Evolutionary conservation across 2,888 invertebrate species (phyloP), one percentile per base, ranked within the genome.

Genomic region (Apocheima hispidaria): DNA sequence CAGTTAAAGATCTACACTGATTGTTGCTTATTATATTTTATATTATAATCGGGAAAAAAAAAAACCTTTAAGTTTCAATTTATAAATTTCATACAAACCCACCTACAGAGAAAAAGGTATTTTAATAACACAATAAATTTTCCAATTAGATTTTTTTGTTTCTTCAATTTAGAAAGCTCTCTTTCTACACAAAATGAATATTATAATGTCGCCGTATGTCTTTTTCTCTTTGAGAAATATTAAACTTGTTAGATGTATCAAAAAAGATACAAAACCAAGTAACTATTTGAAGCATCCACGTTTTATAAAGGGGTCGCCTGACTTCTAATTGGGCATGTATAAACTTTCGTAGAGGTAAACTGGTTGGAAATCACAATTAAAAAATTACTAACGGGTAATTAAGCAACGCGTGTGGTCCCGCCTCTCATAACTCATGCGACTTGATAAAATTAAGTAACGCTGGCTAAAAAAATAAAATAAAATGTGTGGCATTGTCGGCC

Each of bases 391-490:
- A 83, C 79, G 80, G 81, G 82, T 89, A 90, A 91, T 90, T 89
- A 91, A 83, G 73, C 87, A 74, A 84, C 84, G 87, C 88, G 92
- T 92, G 92, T 92, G 92, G 92, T 91, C 92, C 81, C 82, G 74
- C 78, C 82, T 82, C 85, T 89, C 90, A 91, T 92, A 92, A 92
- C 82, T 92, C 92, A 92, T 88, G 88, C 83, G 86, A 89, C 87
- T 91, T 90, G 90, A 92, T 92, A 92, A 92, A 92, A 92, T 92
- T 92, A 91, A 92, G 90, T 88, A 90, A 92, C 88, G 84, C 86
- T 81, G 78, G 78, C 84, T 84, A 86, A 89, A 89, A 88, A 90
- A 90, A 86, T 77, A 90, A 88, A 90, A 87, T 87, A 90, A 90
- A 62, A 62, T 62, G 88, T 90, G 88, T 88, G 84, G 82, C 82